A percentile compares a stretch with the other conserved stretches of the same genome.
These are phyloP conservation scores for Uria aalge DNA, from an alignment of 2,113 vertebrate species.

Conservation along the genomic window DNA sequence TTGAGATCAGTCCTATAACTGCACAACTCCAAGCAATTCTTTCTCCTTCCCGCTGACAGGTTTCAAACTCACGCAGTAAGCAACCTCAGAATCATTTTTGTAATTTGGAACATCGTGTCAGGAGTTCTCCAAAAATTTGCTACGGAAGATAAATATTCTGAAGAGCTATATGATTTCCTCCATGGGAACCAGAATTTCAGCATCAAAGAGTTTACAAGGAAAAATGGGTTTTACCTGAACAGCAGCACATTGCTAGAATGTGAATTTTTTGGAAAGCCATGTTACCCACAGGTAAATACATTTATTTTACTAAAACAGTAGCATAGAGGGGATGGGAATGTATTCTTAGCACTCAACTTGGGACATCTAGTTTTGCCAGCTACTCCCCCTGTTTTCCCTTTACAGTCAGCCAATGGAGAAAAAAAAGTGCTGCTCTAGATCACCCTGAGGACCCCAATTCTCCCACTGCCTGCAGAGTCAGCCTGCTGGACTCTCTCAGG, in stretches of 20 bases:
- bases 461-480: background rate
- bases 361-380: background rate
- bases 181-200: constrained; percentile 74
- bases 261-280: constrained; percentile 75
- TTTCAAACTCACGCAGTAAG: constrained; percentile 73
- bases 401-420: background rate
- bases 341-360: background rate
- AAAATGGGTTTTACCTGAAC: constrained; percentile 77
- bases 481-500: background rate
- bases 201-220: constrained; percentile 74
- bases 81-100: constrained; percentile 69
- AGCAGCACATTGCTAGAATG: constrained; percentile 73
- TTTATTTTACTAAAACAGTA: background rate
- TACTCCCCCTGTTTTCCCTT: background rate
- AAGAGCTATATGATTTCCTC: constrained; percentile 67
- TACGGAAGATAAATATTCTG: background rate
- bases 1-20: background rate
- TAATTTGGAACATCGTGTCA: constrained; percentile 72
- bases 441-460: fast-evolving
- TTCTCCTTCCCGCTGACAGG: constrained; percentile 55
- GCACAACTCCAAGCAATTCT: background rate
- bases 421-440: background rate
- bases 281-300: constrained; percentile 73
- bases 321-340: background rate
- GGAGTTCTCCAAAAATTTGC: constrained; percentile 35